Evolutionary conservation across 2,797 vertebrate species (phyloP).

Genomic region (Peromyscus nudipes): DNA sequence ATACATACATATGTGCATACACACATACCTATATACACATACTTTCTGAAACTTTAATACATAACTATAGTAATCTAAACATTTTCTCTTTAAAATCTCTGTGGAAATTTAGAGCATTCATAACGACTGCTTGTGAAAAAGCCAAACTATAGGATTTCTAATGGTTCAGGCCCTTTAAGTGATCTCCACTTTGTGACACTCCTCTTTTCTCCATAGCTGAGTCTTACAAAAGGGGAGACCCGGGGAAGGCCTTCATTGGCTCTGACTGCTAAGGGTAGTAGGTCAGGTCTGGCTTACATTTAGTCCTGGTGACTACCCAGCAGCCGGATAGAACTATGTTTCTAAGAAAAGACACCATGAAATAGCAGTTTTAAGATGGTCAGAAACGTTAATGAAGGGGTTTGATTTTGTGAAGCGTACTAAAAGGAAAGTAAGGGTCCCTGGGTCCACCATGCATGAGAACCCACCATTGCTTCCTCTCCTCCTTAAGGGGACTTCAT

Average conservation of each 20-base stretch:
- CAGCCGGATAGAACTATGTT: conserved; percentile 62
- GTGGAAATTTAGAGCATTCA: not conserved
- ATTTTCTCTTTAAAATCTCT: conserved; percentile 32
- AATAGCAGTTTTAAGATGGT: conserved; percentile 71
- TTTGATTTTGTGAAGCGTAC: conserved; percentile 68
- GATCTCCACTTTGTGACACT: not conserved
- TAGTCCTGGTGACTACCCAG: conserved; percentile 47
- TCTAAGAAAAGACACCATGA: conserved; percentile 57
- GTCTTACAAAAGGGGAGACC: conserved; percentile 24
- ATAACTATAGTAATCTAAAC: conserved; percentile 23
- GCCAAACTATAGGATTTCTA: not conserved
- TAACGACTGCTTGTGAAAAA: conserved; percentile 22
- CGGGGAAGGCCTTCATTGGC: conserved; percentile 21
- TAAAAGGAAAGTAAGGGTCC: conserved; percentile 81
- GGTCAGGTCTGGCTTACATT: not conserved
- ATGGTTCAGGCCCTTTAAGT: not conserved
- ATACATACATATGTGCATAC: too few relatives aligned
- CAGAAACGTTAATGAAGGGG: conserved; percentile 60
- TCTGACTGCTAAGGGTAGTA: not conserved
- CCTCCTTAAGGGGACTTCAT: conserved; percentile 75
- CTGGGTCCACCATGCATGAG: conserved; percentile 66
- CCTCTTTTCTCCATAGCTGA: not conserved
- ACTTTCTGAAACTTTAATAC: conserved; percentile 16
- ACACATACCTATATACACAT: too few relatives aligned
- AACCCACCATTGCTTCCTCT: conserved; percentile 70